Evolutionary conservation across 2,888 invertebrate genomes (phyloP), one percentile per base, ranked within the genome.

Genomic region (Seladonia tumulorum): DNA sequence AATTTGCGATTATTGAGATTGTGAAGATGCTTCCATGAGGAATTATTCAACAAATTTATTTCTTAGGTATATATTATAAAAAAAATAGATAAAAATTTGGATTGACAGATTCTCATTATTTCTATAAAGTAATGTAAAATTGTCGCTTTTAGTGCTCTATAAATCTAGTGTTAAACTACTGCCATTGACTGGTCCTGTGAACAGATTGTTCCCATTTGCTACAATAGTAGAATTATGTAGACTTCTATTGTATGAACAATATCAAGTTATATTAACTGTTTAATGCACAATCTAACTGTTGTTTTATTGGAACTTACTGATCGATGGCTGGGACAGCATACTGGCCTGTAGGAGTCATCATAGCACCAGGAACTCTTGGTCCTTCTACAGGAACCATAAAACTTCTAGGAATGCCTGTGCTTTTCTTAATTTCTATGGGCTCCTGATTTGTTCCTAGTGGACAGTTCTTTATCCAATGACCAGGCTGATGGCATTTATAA

Each of bases 381-480:
- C 98, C 98, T 92, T 97, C 98, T n/a, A 99, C 99, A 73, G 98
- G 97, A 83, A 98, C 98, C 97, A 99, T 98, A 96, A 99, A 99
- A 96, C 99, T 99, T 90, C 98, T 96, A 12, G 99, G 99, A 93
- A 99, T 99, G 66, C 99, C 99, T 57, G 99, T 99, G 93, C 98
- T 99, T 93, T 99, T 97, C 93, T 98, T 98, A 85, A 99, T 97
- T 94, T 98, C 98, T 87, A 97, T 96, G 35, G 97, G 96, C 93
- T 96, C 97, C 96, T 96, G 95, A 88, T 95, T 96, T 83, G 96
- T 96, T 75, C 96, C 97, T 87, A 97, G 95, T 14, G 99, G 99
- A 95, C 99, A 99, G 95, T 99, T 98, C 95, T 98, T 98, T 90
- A 99, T 99, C 98, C 99, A 99, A 95, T 99, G 99, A 1, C 99